These are phyloP conservation scores for Agapornis canus DNA, from an alignment of 2,797 vertebrate species.

Conservation along the genomic window DNA sequence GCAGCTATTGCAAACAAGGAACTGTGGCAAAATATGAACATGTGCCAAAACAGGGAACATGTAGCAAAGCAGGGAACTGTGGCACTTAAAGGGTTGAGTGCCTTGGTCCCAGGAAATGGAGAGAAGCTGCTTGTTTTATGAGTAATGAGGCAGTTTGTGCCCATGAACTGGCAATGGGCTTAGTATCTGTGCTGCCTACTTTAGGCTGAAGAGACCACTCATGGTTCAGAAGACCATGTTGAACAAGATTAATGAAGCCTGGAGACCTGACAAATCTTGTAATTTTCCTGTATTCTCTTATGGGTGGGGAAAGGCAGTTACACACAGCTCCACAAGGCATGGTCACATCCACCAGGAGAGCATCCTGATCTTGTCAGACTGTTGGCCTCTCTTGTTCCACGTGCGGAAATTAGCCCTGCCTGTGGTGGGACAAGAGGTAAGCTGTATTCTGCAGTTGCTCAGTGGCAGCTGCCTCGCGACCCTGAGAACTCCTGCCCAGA, in stretches of 20 bases:
- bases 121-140: neutral
- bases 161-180: neutral
- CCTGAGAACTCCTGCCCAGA: neutral
- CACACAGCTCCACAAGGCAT: accelerated
- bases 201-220: neutral
- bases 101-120: accelerated
- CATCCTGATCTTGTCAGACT: neutral
- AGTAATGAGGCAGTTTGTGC: neutral
- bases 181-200: neutral
- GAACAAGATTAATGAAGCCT: neutral
- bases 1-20: neutral
- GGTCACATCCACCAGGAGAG: neutral
- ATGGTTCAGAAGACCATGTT: neutral
- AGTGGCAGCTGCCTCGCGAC: neutral
- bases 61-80: neutral
- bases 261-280: neutral
- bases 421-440: neutral
- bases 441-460: neutral
- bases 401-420: neutral
- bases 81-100: neutral
- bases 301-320: neutral
- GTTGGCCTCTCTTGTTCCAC: neutral
- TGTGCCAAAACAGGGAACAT: neutral
- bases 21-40: neutral
- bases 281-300: neutral